Percentiles rank a stretch among this genome's conserved stretches.
Evolutionary conservation across 2,113 vertebrate species (phyloP).

Genomic region (Promerops cafer): DNA sequence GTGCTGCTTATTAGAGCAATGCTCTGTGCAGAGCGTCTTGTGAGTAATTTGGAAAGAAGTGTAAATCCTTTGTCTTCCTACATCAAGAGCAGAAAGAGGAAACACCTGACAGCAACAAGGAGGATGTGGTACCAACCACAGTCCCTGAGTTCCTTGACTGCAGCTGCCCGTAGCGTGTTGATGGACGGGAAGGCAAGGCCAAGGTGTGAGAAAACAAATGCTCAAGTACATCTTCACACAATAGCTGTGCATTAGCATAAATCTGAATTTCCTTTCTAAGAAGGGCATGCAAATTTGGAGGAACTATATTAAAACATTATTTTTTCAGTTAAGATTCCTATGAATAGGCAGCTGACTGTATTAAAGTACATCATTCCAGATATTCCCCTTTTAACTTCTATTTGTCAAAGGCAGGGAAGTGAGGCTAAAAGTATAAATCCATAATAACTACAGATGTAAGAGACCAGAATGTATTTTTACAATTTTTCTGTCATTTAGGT

Average conservation of each 20-base stretch:
- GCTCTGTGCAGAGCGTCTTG: not conserved
- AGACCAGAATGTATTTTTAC: not conserved
- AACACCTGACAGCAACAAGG: not conserved
- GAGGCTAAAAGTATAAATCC: not conserved
- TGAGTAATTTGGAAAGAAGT: not conserved
- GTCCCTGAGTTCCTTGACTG: not conserved
- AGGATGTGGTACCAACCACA: not conserved
- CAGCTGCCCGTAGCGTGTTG: not conserved
- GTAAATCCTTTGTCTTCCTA: not conserved
- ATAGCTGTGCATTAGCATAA: not conserved
- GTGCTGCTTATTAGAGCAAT: rapidly evolving
- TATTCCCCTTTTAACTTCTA: not conserved
- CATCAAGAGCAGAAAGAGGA: not conserved
- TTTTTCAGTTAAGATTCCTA: not conserved
- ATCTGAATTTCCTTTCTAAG: not conserved
- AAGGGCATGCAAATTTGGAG: rapidly evolving
- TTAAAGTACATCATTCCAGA: not conserved
- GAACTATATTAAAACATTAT: not conserved
- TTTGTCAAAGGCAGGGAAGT: not conserved
- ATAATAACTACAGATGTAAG: not conserved
- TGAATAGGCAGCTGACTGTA: not conserved
- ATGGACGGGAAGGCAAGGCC: not conserved
- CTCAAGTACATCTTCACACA: not conserved
- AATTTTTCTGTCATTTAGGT: not conserved
- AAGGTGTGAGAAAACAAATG: not conserved